A percentile compares a stretch with the other conserved stretches of the same genome.
Conservation (phyloP, 2,888 invertebrate genomes). For the Apamea anceps region DNA sequence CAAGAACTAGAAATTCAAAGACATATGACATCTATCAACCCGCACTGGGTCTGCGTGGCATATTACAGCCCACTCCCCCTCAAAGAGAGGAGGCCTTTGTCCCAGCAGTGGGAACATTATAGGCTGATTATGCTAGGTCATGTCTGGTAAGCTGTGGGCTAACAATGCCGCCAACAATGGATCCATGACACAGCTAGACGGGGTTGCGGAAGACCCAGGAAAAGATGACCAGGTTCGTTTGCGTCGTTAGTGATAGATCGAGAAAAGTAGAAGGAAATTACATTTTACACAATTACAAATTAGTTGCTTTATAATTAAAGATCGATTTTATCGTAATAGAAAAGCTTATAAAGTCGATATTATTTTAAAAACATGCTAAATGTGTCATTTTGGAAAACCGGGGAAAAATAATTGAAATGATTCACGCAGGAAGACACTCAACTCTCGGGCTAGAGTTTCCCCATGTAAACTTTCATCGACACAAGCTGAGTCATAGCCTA, state of each 20-base stretch:
- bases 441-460: not conserved
- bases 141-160: not conserved
- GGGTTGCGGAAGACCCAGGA: not conserved
- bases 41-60: too few species aligned
- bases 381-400: not conserved
- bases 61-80: too few species aligned
- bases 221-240: not conserved
- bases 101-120: too few species aligned
- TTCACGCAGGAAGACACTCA: not conserved
- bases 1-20: too few species aligned
- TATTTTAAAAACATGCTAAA: not conserved
- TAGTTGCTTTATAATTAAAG: not conserved
- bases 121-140: too few species aligned
- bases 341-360: not conserved
- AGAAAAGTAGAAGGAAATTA: not conserved
- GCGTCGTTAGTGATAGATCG: not conserved
- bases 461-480: not conserved
- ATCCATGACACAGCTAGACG: not conserved
- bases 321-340: not conserved
- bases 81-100: too few species aligned
- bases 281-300: too few species aligned
- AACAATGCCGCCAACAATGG: not conserved
- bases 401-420: not conserved
- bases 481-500: slow-evolving; percentile 16
- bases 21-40: too few species aligned